Evolutionary conservation across 2,888 invertebrate species (phyloP).

Genomic region (Plebejus argus): DNA sequence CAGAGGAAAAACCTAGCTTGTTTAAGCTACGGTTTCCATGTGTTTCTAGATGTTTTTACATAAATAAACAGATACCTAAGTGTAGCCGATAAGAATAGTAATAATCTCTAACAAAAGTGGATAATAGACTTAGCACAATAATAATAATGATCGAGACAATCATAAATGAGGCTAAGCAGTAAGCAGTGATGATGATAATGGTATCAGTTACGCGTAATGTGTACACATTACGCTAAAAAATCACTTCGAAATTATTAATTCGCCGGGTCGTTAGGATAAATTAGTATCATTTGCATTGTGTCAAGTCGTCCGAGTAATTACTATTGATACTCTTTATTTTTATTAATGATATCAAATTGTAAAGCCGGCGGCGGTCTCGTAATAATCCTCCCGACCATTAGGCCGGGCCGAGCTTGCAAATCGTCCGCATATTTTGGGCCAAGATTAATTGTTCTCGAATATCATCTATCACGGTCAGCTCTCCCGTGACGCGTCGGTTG

Average conservation of each 20-base stretch:
- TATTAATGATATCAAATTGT: slow-evolving; percentile 65
- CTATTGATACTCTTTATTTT: slow-evolving; percentile 49
- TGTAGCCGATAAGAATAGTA: too few relatives aligned
- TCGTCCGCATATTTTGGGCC: slow-evolving; percentile 80
- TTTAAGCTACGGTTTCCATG: too few relatives aligned
- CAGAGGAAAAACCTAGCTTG: too few relatives aligned
- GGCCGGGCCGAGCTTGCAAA: slow-evolving; percentile 79
- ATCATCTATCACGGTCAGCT: slow-evolving; percentile 80
- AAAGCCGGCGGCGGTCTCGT: slow-evolving; percentile 60
- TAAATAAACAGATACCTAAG: too few relatives aligned
- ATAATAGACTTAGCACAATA: too few relatives aligned
- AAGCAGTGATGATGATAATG: neutral
- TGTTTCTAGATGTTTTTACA: too few relatives aligned
- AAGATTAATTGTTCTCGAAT: slow-evolving; percentile 81
- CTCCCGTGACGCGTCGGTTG: slow-evolving; percentile 75
- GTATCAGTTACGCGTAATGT: neutral
- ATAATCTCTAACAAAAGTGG: too few relatives aligned
- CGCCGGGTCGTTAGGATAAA: slow-evolving; percentile 1
- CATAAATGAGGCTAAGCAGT: too few relatives aligned
- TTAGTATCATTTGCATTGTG: slow-evolving; percentile 29
- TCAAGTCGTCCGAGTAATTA: slow-evolving; percentile 29
- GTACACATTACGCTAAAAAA: neutral
- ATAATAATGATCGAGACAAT: too few relatives aligned
- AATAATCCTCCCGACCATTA: slow-evolving; percentile 78
- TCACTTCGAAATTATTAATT: slow-evolving; percentile 13